Percentiles rank a stretch among this genome's conserved stretches.
phyloP scores from a whole-genome alignment of 2,113 vertebrate genomes.

The Tyto alba region DNA sequence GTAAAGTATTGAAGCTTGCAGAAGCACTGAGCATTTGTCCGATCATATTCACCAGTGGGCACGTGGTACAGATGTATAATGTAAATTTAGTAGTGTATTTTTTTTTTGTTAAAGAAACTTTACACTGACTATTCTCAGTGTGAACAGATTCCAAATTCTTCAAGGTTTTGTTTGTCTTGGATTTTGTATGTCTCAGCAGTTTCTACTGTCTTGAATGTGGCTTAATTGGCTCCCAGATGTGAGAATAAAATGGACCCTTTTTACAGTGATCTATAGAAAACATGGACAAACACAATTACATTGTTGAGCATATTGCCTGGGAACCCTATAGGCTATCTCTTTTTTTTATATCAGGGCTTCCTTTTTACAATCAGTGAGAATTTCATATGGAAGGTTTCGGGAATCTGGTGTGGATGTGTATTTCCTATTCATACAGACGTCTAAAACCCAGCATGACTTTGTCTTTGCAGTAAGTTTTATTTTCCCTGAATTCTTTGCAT shows the following conservation, averaged over 20 bases:
- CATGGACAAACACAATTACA: not conserved
- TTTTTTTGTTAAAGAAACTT: not conserved
- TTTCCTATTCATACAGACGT: not conserved
- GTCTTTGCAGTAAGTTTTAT: not conserved
- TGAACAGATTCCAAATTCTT: not conserved
- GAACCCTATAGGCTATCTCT: not conserved
- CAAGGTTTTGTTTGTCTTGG: not conserved
- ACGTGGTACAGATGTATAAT: not conserved
- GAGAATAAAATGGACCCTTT: not conserved
- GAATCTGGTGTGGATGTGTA: not conserved
- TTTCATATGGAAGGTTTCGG: not conserved
- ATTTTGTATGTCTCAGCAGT: not conserved
- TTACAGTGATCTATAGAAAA: not conserved
- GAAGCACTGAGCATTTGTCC: not conserved
- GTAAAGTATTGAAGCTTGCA: not conserved
- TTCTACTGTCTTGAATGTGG: not conserved
- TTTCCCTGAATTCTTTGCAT: not conserved
- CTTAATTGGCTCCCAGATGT: constrained; percentile 16
- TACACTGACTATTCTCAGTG: not conserved
- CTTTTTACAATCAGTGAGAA: not conserved
- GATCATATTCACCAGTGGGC: not conserved
- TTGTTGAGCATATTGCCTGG: not conserved
- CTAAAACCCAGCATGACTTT: not conserved
- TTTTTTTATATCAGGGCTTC: not conserved
- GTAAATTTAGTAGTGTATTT: not conserved